phyloP scores from a whole-genome alignment of 1,140 invertebrate species.

The Polyergus mexicanus region DNA sequence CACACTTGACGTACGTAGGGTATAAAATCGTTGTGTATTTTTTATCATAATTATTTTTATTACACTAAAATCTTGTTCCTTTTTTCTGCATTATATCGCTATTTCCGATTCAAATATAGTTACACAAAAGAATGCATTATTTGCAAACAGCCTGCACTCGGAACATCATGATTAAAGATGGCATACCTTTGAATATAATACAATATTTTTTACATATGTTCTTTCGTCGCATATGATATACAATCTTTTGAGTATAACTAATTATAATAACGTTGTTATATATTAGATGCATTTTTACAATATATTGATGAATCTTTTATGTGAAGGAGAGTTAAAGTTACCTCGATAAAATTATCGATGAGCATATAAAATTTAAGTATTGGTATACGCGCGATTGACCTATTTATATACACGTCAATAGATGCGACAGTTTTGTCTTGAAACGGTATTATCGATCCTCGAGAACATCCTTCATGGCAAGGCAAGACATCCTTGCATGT shows the following conservation, averaged over 20 bases:
- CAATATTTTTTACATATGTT: constrained; percentile 40
- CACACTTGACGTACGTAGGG: constrained; percentile 66
- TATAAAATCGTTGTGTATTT: constrained; percentile 34
- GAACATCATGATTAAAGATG: background rate
- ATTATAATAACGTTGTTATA: background rate
- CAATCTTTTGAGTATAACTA: background rate
- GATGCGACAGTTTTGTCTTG: constrained; percentile 72
- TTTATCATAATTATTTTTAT: constrained; percentile 58
- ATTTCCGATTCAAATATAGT: constrained; percentile 8
- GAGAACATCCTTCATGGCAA: constrained; percentile 66
- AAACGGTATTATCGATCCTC: constrained; percentile 74
- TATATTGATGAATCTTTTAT: background rate
- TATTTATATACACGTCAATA: constrained; percentile 71
- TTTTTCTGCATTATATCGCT: background rate
- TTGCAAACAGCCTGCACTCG: background rate
- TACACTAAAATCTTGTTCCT: constrained; percentile 23
- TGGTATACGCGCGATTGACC: constrained; percentile 54
- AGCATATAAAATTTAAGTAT: constrained; percentile 12
- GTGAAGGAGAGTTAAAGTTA: background rate
- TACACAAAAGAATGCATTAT: background rate
- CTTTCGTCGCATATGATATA: background rate
- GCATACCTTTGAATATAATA: constrained; percentile 7
- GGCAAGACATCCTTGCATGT: constrained; percentile 74
- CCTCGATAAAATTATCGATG: constrained; percentile 11
- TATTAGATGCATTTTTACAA: constrained; percentile 5